Percentiles rank a stretch among this genome's conserved stretches.
Evolutionary conservation across 2,888 invertebrate species (phyloP).

Genomic region (Ectemnius continuus): DNA sequence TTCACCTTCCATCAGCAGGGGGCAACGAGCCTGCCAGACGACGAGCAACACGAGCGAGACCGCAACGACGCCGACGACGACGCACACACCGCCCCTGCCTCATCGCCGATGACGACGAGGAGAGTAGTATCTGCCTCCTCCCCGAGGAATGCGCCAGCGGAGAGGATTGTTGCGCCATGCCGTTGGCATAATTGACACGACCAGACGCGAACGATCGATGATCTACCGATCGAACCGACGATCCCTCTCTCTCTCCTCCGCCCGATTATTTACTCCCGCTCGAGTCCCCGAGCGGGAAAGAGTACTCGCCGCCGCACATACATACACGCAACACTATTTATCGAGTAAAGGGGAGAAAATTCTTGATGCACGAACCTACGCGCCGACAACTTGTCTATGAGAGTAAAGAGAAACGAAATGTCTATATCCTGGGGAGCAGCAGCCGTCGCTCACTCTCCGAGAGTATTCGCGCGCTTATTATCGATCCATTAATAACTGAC

Average conservation of each 20-base stretch:
- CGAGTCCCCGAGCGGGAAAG: no score
- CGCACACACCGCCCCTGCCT: not conserved
- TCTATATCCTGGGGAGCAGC: no score
- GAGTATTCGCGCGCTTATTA: not conserved
- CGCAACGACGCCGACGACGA: conserved; percentile 18
- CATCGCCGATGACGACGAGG: not conserved
- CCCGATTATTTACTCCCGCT: no score
- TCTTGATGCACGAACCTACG: no score
- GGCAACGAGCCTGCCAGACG: conserved; percentile 53
- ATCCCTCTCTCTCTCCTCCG: no score
- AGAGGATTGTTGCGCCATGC: not conserved
- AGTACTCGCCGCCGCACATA: no score
- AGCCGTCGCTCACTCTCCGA: no score
- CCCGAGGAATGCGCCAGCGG: not conserved
- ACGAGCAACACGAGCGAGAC: conserved; percentile 12
- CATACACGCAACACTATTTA: no score
- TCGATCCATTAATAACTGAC: not conserved
- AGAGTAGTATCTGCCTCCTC: not conserved
- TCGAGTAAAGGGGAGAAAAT: no score
- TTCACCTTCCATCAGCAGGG: conserved; percentile 55
- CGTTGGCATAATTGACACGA: conserved; percentile 7
- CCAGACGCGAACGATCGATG: conserved; percentile 2
- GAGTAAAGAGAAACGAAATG: no score
- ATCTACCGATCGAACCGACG: no score
- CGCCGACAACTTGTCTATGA: no score